Evolutionary conservation across 2,113 vertebrate genomes (phyloP), one percentile per base, ranked within the genome.

Genomic region (Megaceryle maxima): DNA sequence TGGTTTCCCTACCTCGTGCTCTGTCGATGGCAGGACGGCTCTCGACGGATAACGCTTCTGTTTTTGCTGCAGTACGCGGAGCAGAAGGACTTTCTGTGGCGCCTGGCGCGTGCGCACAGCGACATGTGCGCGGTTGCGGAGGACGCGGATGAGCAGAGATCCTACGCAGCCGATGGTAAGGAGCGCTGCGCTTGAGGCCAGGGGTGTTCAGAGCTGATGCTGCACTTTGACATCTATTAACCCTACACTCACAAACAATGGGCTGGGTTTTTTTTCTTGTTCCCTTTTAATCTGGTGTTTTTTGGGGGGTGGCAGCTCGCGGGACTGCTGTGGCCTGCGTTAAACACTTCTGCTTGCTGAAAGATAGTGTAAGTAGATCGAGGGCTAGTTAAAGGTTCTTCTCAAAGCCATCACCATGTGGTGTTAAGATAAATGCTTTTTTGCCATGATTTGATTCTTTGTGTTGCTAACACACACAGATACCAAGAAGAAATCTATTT

Each of bases 41-140:
- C 35, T 16, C 9, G 16, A 51, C 12, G 0, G 5, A 0, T 13
- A 6, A 41, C 13, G 0, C 53, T 39, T 67, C 2, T 69, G 73
- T 81, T 33, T 96, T 56, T 83, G 48, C 53, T 29, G 20, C 97
- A 99, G 99, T 98, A 99, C 15, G 98, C 96, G 13, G 97, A 97
- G 80, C 98, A 94, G 91, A 95, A 95, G 8, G 98, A 99, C 46
- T 99, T 99, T 62, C 97, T 99, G 4, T 99, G 99, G 99, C 98
- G 99, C 95, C 97, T 99, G 92, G 99, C 99, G 37, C 98, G 99
- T n/a, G 99, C 99, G 5, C 99, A 99, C 84, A 98, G 97, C 2
- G 99, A 99, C 81, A 98, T 99, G 98, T 98, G 97, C 31, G 98
- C 98, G 37, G 96, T 97, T 33, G 90, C 98, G 0, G 98, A 98